These are phyloP conservation scores for Enteromius thamalakanensis DNA, from an alignment of 2,797 vertebrate species.

Conservation along the genomic window DNA sequence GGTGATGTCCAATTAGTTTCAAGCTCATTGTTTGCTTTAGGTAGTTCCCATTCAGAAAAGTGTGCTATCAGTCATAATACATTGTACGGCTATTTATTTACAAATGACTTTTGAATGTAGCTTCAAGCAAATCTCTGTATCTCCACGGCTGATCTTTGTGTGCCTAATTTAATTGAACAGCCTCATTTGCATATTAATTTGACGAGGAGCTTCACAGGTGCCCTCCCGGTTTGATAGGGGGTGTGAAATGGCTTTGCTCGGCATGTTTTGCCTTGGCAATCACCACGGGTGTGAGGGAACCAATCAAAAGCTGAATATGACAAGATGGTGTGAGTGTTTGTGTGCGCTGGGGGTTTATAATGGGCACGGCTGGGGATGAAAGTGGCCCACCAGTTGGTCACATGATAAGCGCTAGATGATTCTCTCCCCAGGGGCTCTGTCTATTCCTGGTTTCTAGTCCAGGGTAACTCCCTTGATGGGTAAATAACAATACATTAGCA, in stretches of 20 bases:
- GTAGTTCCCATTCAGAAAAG: constrained; percentile 16
- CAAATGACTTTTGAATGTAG: constrained; percentile 25
- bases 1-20: constrained; percentile 18
- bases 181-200: constrained; percentile 46
- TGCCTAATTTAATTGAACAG: constrained; percentile 49
- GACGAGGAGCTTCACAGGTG: constrained; percentile 48
- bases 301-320: constrained; percentile 55
- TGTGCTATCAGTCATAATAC: not conserved
- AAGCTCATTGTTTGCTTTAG: constrained; percentile 7
- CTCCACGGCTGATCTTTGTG: constrained; percentile 24
- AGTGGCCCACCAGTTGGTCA: constrained; percentile 61
- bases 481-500: constrained; percentile 51
- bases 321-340: constrained; percentile 45
- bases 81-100: constrained; percentile 38
- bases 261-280: constrained; percentile 41
- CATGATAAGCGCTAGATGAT: constrained; percentile 58
- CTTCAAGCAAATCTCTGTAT: constrained; percentile 27
- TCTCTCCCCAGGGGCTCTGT: constrained; percentile 49
- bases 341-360: constrained; percentile 49
- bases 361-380: constrained; percentile 52
- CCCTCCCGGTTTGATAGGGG: constrained; percentile 44
- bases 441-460: constrained; percentile 50
- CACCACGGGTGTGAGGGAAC: constrained; percentile 48
- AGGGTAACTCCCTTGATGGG: constrained; percentile 41
- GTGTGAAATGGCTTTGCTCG: constrained; percentile 52